Conservation (phyloP, 2,113 vertebrate genomes). For the Mandrillus leucophaeus region DNA sequence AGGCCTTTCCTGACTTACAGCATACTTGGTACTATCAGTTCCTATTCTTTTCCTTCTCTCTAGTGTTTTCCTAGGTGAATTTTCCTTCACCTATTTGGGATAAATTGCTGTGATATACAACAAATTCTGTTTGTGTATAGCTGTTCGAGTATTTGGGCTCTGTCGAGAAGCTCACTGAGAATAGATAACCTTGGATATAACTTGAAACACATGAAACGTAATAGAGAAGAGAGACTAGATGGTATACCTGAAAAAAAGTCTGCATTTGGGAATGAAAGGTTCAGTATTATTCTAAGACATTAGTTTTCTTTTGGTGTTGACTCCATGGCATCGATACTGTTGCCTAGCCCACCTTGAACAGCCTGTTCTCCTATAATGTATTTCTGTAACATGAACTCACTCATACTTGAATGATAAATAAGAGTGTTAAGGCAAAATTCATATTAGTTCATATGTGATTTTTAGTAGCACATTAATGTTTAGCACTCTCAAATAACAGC, state of each 20-base stretch:
- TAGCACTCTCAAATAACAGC: neutral
- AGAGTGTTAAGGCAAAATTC: constrained; percentile 23
- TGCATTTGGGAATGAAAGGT: constrained; percentile 5
- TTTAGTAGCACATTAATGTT: constrained; percentile 22
- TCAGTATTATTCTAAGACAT: neutral
- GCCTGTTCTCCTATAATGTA: neutral
- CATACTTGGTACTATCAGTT: neutral
- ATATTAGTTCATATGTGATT: constrained; percentile 8
- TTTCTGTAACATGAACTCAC: constrained; percentile 33
- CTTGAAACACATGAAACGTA: neutral
- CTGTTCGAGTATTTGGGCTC: neutral
- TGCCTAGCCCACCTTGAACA: neutral
- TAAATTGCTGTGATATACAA: neutral
- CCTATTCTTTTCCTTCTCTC: neutral
- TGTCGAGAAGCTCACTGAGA: neutral
- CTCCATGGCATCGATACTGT: neutral
- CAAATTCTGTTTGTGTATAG: neutral
- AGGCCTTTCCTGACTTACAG: neutral
- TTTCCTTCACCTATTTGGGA: constrained; percentile 43
- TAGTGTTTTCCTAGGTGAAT: constrained; percentile 23
- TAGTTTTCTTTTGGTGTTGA: constrained; percentile 32
- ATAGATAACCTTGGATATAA: neutral
- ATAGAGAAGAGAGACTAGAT: neutral
- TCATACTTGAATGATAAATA: constrained; percentile 23
- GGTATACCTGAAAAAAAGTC: neutral